phyloP scores from a whole-genome alignment of 2,888 invertebrate species.

The Agelastica alni region DNA sequence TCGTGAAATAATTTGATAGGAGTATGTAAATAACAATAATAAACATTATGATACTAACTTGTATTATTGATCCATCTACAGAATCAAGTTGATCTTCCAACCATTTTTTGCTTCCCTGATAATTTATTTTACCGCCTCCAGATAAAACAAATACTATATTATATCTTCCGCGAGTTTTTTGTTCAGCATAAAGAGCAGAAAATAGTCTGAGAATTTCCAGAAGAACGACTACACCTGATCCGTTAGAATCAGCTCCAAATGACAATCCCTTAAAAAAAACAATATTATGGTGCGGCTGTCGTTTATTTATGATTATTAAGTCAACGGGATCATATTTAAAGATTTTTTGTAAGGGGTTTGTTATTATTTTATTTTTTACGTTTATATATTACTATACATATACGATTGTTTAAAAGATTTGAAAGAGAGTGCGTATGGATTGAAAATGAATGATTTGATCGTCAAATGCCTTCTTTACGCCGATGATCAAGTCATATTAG shows the following conservation, averaged over 20 bases:
- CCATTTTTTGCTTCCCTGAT: slow-evolving; percentile 95
- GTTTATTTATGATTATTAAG: no score
- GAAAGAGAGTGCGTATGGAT: no score
- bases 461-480: no score
- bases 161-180: slow-evolving; percentile 72
- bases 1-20: no score
- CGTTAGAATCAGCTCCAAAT: slow-evolving; percentile 90
- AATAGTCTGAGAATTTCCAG: slow-evolving; percentile 87
- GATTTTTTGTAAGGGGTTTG: no score
- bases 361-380: no score
- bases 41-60: slow-evolving; percentile 65
- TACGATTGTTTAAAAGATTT: no score
- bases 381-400: no score
- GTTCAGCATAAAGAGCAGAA: slow-evolving; percentile 80
- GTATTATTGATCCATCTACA: slow-evolving; percentile 69
- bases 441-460: no score
- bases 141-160: slow-evolving; percentile 87
- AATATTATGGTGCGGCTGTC: no score
- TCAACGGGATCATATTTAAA: no score
- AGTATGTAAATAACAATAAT: not conserved
- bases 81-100: slow-evolving; percentile 90
- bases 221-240: slow-evolving; percentile 85
- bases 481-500: no score
- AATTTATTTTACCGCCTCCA: slow-evolving; percentile 91
- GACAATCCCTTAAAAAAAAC: slow-evolving; percentile 72